These are phyloP conservation scores for Oncorhynchus gorbuscha DNA, from an alignment of 2,113 vertebrate genomes.

Conservation along the genomic window DNA sequence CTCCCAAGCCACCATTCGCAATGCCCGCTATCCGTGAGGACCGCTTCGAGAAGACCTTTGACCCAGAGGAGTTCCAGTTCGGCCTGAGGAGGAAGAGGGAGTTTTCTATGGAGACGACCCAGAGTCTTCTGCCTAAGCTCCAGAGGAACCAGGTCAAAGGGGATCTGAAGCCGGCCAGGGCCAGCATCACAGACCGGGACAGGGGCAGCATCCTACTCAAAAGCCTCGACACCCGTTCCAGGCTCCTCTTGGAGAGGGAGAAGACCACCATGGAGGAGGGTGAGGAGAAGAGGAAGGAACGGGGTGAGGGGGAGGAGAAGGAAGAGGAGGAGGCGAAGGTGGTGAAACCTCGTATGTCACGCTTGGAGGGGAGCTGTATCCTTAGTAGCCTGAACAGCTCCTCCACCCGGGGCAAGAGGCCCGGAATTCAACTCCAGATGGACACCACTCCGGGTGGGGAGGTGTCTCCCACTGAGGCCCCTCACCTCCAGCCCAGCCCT, in stretches of 20 bases:
- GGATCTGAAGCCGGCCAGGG: constrained; percentile 76
- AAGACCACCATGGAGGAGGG: constrained; percentile 19
- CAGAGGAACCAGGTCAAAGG: constrained; percentile 76
- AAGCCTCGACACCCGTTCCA: constrained; percentile 65
- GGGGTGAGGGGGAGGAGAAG: constrained; percentile 35
- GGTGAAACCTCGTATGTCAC: constrained; percentile 67
- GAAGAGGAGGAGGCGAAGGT: constrained; percentile 51
- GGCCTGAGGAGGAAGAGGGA: constrained; percentile 82
- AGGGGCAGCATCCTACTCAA: constrained; percentile 81
- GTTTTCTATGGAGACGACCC: constrained; percentile 53
- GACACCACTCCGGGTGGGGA: constrained; percentile 49
- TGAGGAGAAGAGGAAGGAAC: constrained; percentile 1
- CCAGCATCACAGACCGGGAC: constrained; percentile 79
- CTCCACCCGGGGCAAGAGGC: constrained; percentile 56
- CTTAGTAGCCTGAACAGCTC: constrained; percentile 80
- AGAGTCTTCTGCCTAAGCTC: constrained; percentile 64
- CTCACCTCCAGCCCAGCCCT: constrained; percentile 34
- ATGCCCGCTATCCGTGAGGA: constrained; percentile 92
- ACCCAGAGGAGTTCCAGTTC: constrained; percentile 82
- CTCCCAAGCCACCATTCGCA: constrained; percentile 80
- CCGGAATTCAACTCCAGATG: constrained; percentile 60
- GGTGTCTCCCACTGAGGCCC: constrained; percentile 51
- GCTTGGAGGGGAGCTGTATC: constrained; percentile 84
- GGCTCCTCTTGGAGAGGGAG: constrained; percentile 65
- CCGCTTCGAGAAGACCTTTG: constrained; percentile 86